Evolutionary conservation across 2,797 vertebrate genomes (phyloP).

Genomic region (Semaprochilodus insignis): DNA sequence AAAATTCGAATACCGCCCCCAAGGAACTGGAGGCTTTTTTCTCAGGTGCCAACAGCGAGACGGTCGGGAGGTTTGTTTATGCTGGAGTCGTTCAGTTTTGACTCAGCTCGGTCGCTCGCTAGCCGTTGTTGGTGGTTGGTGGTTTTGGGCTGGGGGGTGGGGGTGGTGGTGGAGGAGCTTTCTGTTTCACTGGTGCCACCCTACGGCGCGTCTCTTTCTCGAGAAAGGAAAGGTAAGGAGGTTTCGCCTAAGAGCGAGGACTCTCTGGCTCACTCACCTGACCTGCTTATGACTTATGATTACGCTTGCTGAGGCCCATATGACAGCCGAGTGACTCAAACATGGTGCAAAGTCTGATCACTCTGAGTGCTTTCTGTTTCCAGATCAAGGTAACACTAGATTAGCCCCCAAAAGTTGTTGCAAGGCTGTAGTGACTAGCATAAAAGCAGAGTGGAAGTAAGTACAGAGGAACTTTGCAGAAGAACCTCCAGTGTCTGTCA

Average conservation of each 20-base stretch:
- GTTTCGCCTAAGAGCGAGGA: neutral
- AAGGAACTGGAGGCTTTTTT: too few species aligned
- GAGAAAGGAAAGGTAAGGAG: constrained; percentile 31
- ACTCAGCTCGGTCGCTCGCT: too few species aligned
- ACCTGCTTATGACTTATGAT: neutral
- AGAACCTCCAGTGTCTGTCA: neutral
- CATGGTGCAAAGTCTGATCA: constrained; percentile 1
- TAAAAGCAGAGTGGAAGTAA: too few species aligned
- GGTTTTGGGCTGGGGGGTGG: neutral
- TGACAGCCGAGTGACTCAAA: neutral
- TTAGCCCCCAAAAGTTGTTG: too few species aligned
- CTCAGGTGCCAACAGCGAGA: neutral
- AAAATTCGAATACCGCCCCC: too few species aligned
- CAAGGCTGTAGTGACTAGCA: too few species aligned
- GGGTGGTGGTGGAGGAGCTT: constrained; percentile 14
- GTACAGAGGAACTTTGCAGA: neutral
- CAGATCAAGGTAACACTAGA: neutral
- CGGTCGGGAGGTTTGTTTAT: neutral
- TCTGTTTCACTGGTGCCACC: constrained; percentile 42
- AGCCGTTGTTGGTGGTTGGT: neutral
- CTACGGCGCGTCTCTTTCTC: neutral
- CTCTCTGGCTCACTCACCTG: constrained; percentile 32
- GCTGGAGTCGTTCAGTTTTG: neutral
- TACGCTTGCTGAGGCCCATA: neutral
- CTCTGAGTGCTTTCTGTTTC: neutral